These are phyloP conservation scores for Cecidostiba fungosa DNA, from an alignment of 2,888 invertebrate genomes.

Conservation along the genomic window DNA sequence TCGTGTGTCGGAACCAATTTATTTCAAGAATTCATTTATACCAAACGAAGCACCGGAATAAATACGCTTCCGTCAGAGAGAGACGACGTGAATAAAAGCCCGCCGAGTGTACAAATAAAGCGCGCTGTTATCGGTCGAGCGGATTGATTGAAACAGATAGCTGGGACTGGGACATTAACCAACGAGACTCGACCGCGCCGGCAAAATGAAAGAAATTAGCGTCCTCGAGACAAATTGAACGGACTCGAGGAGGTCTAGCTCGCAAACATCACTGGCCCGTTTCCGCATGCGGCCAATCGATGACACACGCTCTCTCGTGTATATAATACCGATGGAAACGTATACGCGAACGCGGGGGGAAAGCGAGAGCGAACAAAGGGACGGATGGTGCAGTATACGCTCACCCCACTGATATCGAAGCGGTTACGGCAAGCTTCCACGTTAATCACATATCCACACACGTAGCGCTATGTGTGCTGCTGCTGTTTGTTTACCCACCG, in stretches of 20 bases:
- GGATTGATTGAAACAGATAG: constrained; percentile 50
- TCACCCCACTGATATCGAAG: constrained; percentile 69
- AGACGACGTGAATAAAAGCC: too few relatives aligned
- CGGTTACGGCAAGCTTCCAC: constrained; percentile 73
- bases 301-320: constrained; percentile 65
- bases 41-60: neutral
- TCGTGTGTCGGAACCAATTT: neutral
- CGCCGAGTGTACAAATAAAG: constrained; percentile 40
- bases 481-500: constrained; percentile 74
- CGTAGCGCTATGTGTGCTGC: constrained; percentile 61
- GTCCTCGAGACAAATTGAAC: constrained; percentile 39
- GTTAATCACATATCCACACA: constrained; percentile 77
- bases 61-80: neutral
- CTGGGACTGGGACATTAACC: constrained; percentile 47
- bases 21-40: constrained; percentile 1
- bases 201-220: constrained; percentile 55
- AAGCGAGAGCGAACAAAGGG: constrained; percentile 59
- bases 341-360: constrained; percentile 55
- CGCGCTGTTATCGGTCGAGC: constrained; percentile 26
- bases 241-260: neutral
- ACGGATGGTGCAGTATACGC: constrained; percentile 52
- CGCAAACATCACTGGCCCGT: constrained; percentile 63
- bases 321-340: constrained; percentile 54
- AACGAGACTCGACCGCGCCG: neutral
- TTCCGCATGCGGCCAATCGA: constrained; percentile 71